phyloP scores from a whole-genome alignment of 2,797 vertebrate genomes.

The Mormyrus hasselquistii region DNA sequence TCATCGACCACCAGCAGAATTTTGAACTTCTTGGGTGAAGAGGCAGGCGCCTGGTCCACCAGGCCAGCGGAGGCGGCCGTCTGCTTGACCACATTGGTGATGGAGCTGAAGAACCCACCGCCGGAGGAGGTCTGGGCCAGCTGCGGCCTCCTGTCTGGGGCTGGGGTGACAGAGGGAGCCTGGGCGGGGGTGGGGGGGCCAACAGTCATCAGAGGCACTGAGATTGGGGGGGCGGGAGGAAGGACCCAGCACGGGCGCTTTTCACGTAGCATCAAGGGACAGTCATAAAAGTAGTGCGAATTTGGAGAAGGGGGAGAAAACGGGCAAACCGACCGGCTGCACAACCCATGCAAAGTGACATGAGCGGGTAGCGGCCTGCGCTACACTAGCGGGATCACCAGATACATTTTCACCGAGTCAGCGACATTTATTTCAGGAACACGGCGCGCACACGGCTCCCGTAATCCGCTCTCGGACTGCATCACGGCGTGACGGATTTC shows the following conservation, averaged over 20 bases:
- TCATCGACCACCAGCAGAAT: slow-evolving; percentile 88
- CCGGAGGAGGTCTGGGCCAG: slow-evolving; percentile 67
- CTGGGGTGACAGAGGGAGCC: slow-evolving; percentile 70
- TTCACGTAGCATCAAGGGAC: slow-evolving; percentile 27
- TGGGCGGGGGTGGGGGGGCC: slow-evolving; percentile 39
- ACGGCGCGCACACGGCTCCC: not conserved
- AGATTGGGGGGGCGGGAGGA: slow-evolving; percentile 25
- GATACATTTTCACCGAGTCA: not conserved
- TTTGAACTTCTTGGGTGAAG: slow-evolving; percentile 80
- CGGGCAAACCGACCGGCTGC: not conserved
- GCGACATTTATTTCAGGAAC: not conserved
- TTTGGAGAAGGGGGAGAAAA: not conserved
- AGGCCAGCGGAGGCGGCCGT: slow-evolving; percentile 86
- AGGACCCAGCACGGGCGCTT: slow-evolving; percentile 35
- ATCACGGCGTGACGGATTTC: not conserved
- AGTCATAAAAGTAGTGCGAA: not conserved
- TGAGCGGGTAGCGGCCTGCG: not conserved
- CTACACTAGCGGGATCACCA: not conserved
- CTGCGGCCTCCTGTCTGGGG: slow-evolving; percentile 61
- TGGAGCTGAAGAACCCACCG: slow-evolving; percentile 89
- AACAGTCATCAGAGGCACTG: slow-evolving; percentile 63
- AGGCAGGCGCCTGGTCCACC: slow-evolving; percentile 70
- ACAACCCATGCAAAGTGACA: not conserved
- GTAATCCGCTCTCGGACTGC: not conserved
- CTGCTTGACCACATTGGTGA: slow-evolving; percentile 93